Evolutionary conservation across 2,888 invertebrate genomes (phyloP).

Genomic region (Tipula lateralis): DNA sequence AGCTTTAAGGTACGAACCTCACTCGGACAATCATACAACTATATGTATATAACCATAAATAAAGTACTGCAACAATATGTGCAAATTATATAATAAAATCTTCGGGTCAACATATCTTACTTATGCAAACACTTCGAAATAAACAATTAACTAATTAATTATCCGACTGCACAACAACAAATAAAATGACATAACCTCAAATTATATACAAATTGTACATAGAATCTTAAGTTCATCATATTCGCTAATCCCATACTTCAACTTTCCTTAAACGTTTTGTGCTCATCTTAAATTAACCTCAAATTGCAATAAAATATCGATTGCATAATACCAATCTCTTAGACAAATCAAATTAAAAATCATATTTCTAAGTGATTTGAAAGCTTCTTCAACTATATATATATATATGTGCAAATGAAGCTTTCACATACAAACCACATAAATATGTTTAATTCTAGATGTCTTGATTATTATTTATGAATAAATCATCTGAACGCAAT

Average conservation of each 20-base stretch:
- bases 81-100: neutral
- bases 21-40: no score
- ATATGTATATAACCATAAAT: no score
- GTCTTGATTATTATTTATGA: neutral
- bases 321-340: neutral
- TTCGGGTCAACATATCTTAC: neutral
- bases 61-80: no score
- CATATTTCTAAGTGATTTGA: neutral
- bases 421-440: conserved; percentile 3
- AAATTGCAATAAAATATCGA: conserved; percentile 2
- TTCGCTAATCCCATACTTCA: neutral
- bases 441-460: neutral
- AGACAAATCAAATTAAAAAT: conserved; percentile 3
- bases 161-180: neutral
- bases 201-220: neutral
- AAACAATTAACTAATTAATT: neutral
- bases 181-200: neutral
- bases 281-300: neutral
- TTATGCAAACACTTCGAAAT: neutral
- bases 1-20: no score
- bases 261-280: neutral
- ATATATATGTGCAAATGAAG: neutral
- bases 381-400: neutral
- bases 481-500: neutral
- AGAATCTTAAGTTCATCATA: neutral